Base-by-base conservation (phyloP, 2,888 invertebrate genomes). In the Drosophila yooni region DNA sequence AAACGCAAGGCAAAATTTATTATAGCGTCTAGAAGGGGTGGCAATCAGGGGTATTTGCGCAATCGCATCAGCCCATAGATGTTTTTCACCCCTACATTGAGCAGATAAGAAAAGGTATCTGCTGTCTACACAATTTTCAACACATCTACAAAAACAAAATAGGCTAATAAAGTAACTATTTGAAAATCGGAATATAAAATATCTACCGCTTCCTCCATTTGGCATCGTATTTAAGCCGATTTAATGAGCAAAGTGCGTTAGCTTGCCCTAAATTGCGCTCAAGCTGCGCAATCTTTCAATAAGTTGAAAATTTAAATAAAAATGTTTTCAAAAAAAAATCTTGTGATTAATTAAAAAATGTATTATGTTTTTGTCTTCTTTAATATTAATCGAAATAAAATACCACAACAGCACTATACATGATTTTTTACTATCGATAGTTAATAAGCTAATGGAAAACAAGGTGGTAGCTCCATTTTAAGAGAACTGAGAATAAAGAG, bases 201-300 rank as follows among this genome's bases (percentile, higher is more conserved):
- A 46, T 3, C 25, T 53, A 15, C 18, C 21, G 21, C 21, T 15
- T 18, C 11, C 33, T 25, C 11, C 7, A 25, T 36, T 36, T 15
- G 5, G 15, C 15, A 21, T 33, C 15, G n/a, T 21, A 15, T 8
- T 33, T 15, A 15, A 34, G 10, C 10, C 10, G 10, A 53, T 8
- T 53, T 53, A 18, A 34, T 34, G 18, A 34, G 34, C 36, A 18
- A 54, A 27, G 13, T 36, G 36, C 54, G 54, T 36, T 54, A 54
- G n/a, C 18, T 36, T 27, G 18, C 27, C 3, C 25, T 13, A 18
- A 27, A 54, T 36, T 54, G 18, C 54, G 11, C 25, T 25, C 18
- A 25, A 21, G 31, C 29, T 21, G 25, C 25, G 21, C 25, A 46
- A 29, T 3, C 11, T 25, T 21, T 36, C 3, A 34, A 25, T 15